These are phyloP conservation scores for Netelia inedita DNA, from an alignment of 2,888 invertebrate species.

Conservation along the genomic window DNA sequence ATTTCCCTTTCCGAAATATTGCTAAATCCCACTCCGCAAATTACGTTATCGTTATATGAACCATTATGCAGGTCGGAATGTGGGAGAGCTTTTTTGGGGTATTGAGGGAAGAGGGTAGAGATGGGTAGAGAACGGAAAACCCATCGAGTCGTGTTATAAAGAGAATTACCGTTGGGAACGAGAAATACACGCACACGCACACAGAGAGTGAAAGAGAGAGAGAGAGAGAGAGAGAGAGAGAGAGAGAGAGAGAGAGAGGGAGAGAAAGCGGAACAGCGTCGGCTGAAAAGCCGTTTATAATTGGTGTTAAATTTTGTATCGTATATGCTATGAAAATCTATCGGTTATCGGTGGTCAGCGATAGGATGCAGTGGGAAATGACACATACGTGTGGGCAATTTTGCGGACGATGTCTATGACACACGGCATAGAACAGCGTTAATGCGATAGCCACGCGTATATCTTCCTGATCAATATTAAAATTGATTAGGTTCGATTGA, in stretches of 20 bases:
- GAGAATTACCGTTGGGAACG: slow-evolving; percentile 9
- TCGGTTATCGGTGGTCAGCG: slow-evolving; percentile 37
- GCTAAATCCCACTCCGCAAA: slow-evolving; percentile 56
- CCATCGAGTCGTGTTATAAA: not conserved
- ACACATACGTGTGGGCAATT: slow-evolving; percentile 2
- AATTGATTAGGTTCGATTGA: slow-evolving; percentile 42
- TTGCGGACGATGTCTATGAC: not conserved
- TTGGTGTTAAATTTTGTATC: slow-evolving; percentile 40
- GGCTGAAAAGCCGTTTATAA: slow-evolving; percentile 38
- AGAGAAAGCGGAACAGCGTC: not conserved
- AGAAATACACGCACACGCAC: not conserved
- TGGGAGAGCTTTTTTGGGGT: not conserved
- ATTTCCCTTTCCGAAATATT: slow-evolving; percentile 40
- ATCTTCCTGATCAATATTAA: slow-evolving; percentile 37
- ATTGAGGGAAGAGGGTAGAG: not conserved
- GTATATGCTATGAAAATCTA: slow-evolving; percentile 49
- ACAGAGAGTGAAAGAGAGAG: slow-evolving; percentile 3
- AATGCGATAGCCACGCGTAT: slow-evolving; percentile 4
- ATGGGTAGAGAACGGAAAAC: not conserved
- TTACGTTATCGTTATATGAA: slow-evolving; percentile 51
- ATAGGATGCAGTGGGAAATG: slow-evolving; percentile 2
- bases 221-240: slow-evolving; percentile 12
- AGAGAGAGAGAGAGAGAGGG: slow-evolving; percentile 12
- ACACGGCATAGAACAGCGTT: slow-evolving; percentile 23
- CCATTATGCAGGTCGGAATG: slow-evolving; percentile 38